phyloP scores from a whole-genome alignment of 2,797 vertebrate species.

The Takifugu ocellatus region DNA sequence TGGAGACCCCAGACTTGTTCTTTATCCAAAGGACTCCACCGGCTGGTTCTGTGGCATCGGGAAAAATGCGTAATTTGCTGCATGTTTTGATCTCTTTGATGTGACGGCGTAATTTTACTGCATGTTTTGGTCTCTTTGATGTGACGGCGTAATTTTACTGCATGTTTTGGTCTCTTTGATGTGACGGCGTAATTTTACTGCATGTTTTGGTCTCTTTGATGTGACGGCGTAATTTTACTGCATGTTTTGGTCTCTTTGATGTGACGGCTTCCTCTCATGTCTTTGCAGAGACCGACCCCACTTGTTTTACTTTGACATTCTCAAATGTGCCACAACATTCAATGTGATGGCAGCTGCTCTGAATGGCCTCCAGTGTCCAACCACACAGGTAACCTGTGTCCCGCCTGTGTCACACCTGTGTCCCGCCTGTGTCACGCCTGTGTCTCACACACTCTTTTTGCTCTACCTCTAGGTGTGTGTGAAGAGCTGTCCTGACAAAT shows the following conservation, averaged over 20 bases:
- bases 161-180: neutral
- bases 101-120: neutral
- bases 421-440: no score
- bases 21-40: constrained; percentile 85
- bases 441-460: neutral
- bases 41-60: constrained; percentile 84
- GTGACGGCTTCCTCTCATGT: neutral
- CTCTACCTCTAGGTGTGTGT: constrained; percentile 78
- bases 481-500: constrained; percentile 66
- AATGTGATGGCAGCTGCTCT: constrained; percentile 73
- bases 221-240: neutral
- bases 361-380: constrained; percentile 83
- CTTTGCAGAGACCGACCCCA: constrained; percentile 72
- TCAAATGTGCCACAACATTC: constrained; percentile 73
- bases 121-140: neutral
- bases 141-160: neutral
- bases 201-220: no score
- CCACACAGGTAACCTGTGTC: constrained; percentile 78
- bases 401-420: no score
- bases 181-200: constrained; percentile 52
- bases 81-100: neutral
- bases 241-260: neutral
- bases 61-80: constrained; percentile 69
- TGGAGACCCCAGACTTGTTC: constrained; percentile 85
- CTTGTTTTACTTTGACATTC: constrained; percentile 81